These are phyloP conservation scores for Indicator maculatus DNA, from an alignment of 2,113 vertebrate species.

Conservation along the genomic window DNA sequence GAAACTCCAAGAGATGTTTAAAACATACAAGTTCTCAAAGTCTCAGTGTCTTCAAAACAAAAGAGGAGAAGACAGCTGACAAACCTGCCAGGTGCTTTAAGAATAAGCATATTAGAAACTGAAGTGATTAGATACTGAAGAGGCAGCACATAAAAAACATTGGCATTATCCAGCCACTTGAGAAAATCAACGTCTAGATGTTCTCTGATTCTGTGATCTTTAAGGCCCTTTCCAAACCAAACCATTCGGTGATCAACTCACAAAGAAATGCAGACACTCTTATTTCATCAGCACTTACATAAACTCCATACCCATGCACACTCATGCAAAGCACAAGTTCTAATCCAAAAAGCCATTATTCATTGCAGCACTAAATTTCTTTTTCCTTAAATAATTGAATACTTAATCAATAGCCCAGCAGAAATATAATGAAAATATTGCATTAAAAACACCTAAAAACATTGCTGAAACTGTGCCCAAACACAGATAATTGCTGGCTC, in stretches of 20 bases:
- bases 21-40: background rate
- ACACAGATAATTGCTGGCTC: slow-evolving; percentile 36
- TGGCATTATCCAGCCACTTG: background rate
- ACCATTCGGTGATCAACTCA: background rate
- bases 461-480: slow-evolving; percentile 19
- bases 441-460: slow-evolving; percentile 52
- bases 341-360: background rate
- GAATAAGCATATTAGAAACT: background rate
- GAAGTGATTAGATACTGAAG: background rate
- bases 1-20: background rate
- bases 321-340: background rate
- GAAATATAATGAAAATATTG: slow-evolving; percentile 45
- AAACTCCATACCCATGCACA: background rate
- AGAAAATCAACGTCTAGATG: background rate
- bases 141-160: background rate
- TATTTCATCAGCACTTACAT: background rate
- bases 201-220: too few relatives aligned
- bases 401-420: slow-evolving; percentile 35
- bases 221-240: too few relatives aligned
- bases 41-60: background rate
- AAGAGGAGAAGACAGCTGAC: background rate
- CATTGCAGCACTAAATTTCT: background rate
- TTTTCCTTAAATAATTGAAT: slow-evolving; percentile 9
- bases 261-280: background rate
- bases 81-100: background rate